These are phyloP conservation scores for Dioctria linearis DNA, from an alignment of 2,888 invertebrate genomes.

Conservation along the genomic window DNA sequence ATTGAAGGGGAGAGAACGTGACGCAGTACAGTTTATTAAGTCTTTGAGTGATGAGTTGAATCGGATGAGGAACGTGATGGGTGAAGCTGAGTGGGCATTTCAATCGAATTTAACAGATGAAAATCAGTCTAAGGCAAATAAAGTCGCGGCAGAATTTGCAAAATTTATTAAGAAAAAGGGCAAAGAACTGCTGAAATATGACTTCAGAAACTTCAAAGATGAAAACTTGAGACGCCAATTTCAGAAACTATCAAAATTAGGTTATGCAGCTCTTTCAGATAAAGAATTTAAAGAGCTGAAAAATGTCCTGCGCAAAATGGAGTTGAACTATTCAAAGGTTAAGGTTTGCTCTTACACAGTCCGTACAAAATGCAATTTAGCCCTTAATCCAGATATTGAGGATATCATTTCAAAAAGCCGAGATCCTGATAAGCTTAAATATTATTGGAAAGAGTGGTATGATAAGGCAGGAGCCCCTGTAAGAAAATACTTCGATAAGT, in stretches of 20 bases:
- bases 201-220: constrained; percentile 82
- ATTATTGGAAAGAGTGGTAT: constrained; percentile 87
- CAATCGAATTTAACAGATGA: constrained; percentile 83
- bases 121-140: constrained; percentile 74
- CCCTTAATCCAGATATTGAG: constrained; percentile 83
- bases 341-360: constrained; percentile 83
- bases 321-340: constrained; percentile 82
- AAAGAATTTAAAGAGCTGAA: constrained; percentile 77
- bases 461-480: constrained; percentile 79
- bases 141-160: constrained; percentile 66
- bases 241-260: constrained; percentile 80
- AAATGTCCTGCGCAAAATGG: constrained; percentile 80
- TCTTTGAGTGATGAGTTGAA: constrained; percentile 77
- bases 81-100: constrained; percentile 81
- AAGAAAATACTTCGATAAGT: constrained; percentile 76
- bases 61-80: constrained; percentile 74
- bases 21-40: constrained; percentile 76
- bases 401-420: constrained; percentile 79
- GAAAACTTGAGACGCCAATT: constrained; percentile 82
- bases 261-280: constrained; percentile 80
- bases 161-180: constrained; percentile 69
- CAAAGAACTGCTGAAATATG: constrained; percentile 72
- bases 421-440: constrained; percentile 83
- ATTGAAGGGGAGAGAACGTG: constrained; percentile 67
- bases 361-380: constrained; percentile 77